Percentiles rank a stretch among this genome's conserved stretches.
phyloP scores from a whole-genome alignment of 2,113 vertebrate genomes.

The Petrocephalus zakoni region DNA sequence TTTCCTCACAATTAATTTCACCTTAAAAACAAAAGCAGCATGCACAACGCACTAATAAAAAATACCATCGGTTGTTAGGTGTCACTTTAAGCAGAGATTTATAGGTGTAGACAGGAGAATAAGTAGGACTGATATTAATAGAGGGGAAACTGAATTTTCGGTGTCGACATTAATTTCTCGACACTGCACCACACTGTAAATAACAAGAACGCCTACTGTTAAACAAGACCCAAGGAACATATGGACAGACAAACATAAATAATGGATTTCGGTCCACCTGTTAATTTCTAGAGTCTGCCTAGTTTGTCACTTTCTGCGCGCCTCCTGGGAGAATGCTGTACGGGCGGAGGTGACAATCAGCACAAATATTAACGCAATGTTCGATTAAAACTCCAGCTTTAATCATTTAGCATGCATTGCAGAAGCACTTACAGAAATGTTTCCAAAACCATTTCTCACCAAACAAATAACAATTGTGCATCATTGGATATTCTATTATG shows the following conservation, averaged over 20 bases:
- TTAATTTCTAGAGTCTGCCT: neutral
- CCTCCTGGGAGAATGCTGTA: neutral
- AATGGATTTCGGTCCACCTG: neutral
- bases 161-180: neutral
- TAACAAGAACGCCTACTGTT: conserved; percentile 1
- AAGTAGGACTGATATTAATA: neutral
- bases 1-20: neutral
- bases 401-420: neutral
- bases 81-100: neutral
- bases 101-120: neutral
- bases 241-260: neutral
- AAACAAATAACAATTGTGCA: neutral
- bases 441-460: neutral
- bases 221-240: conserved; percentile 2
- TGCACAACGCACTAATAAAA: too few species aligned
- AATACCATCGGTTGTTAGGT: neutral
- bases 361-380: neutral
- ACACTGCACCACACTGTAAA: neutral
- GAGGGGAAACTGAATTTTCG: conserved; percentile 4
- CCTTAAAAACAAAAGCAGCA: neutral
- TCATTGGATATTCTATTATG: neutral
- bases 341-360: neutral
- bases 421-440: neutral
- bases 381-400: neutral
- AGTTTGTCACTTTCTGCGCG: neutral